Conservation (phyloP, 2,113 vertebrate genomes). For the Hippopotamus amphibius region DNA sequence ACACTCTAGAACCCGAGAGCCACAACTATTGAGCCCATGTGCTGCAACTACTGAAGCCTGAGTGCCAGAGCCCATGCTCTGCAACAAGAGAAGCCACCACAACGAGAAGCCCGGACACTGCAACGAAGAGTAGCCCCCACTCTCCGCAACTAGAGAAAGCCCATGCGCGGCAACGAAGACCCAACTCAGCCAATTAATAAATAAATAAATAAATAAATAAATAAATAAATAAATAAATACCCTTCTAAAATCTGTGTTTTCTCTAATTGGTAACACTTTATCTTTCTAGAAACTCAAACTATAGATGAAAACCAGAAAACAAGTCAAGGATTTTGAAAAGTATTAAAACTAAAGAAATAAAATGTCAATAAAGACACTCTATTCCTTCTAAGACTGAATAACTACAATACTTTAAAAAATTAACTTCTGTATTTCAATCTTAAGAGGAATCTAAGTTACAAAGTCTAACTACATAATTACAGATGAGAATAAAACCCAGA, state of each 20-base stretch:
- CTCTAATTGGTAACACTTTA: neutral
- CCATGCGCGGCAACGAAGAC: no score
- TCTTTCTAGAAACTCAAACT: slow-evolving; percentile 22
- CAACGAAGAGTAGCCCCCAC: no score
- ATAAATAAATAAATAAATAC: neutral
- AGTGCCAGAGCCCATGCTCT: no score
- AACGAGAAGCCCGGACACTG: no score
- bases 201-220: no score
- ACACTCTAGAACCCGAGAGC: no score
- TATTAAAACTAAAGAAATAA: neutral
- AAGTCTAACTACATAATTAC: slow-evolving; percentile 16
- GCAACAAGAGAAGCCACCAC: no score
- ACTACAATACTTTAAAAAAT: neutral
- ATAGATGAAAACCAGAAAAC: slow-evolving; percentile 48
- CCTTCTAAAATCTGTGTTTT: neutral
- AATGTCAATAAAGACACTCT: neutral
- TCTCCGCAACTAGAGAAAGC: no score
- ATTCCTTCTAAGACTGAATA: neutral
- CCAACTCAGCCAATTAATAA: no score
- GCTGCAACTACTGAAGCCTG: no score
- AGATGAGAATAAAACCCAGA: neutral
- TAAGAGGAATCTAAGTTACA: neutral
- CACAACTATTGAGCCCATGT: no score
- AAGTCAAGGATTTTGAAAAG: neutral
- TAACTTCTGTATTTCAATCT: neutral